Evolutionary conservation across 2,888 invertebrate species (phyloP), one percentile per base, ranked within the genome.

Genomic region (Bhutanitis thaidina): DNA sequence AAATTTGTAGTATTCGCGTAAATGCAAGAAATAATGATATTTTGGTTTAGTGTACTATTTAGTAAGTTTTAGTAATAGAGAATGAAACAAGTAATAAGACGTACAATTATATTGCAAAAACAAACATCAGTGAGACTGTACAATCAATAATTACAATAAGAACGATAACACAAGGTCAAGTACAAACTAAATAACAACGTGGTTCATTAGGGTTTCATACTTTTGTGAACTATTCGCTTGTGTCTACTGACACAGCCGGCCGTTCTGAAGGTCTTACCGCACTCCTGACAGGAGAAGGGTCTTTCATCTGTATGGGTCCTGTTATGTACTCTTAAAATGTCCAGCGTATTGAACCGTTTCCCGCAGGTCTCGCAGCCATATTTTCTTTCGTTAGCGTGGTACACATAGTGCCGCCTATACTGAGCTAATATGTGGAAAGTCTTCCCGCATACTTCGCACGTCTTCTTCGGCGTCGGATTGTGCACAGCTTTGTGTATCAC

Each of bases 401-500:
- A 90, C 0, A 86, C 80, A 52, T 77, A 84, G 55, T 91, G 91
- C 16, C 90, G 73, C 14, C 82, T 74, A 43, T 91, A 88, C 58
- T 90, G 89, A 3, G 89, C 84, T 40, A 90, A 61, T 12, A 90
- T 78, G 54, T 88, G 88, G 62, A 91, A 91, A 0, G 86, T 82
- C 58, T 90, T 91, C 1, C 90, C 90, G 64, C 91, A 87, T 7
- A 87, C 79, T 44, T 90, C 90, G 56, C 91, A 91, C 0, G 85
- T 88, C 57, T 90, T 90, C 60, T 77, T 75, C 45, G 90, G 90
- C 47, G 81, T 87, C 7, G 86, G 77, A 15, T 87, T 71, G 63
- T 91, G 90, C 0, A 80, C 67, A 1, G 86, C 80, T 58, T 77
- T 79, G 61, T 91, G 90, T 45, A 88, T 76, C 4, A 82, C 67